These are phyloP conservation scores for Poeciliopsis infans DNA, from an alignment of 2,797 vertebrate species.

Conservation along the genomic window DNA sequence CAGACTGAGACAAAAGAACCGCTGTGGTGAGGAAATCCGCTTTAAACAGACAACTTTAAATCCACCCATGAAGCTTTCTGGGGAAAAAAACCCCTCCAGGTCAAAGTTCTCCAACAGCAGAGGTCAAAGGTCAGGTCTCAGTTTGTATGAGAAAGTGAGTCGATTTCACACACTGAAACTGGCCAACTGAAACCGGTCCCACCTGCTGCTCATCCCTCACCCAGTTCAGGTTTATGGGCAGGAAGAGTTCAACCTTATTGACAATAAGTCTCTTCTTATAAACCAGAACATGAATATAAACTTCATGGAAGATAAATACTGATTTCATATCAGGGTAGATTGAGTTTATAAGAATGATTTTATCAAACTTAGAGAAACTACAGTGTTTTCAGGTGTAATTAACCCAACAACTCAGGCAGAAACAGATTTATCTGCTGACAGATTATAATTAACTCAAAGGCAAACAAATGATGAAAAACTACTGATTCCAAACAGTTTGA, in stretches of 20 bases:
- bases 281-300: background rate
- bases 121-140: conserved; percentile 47
- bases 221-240: background rate
- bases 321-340: background rate
- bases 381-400: too few relatives aligned
- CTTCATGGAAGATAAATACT: background rate
- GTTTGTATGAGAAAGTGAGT: conserved; percentile 40
- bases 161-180: conserved; percentile 13
- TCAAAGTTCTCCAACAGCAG: conserved; percentile 36
- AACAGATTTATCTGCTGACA: background rate
- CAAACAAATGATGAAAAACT: too few relatives aligned
- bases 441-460: too few relatives aligned
- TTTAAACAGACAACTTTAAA: conserved; percentile 6
- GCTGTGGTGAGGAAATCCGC: conserved; percentile 11
- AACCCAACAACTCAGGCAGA: too few relatives aligned
- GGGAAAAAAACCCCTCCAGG: conserved; percentile 17
- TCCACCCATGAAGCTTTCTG: conserved; percentile 21
- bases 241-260: conserved; percentile 2
- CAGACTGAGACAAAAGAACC: background rate
- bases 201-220: conserved; percentile 35
- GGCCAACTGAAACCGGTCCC: conserved; percentile 19
- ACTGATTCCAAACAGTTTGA: too few relatives aligned
- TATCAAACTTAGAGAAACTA: too few relatives aligned
- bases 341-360: background rate
- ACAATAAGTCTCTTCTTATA: background rate